phyloP scores from a whole-genome alignment of 2,797 vertebrate genomes.

The Pipistrellus kuhlii region DNA sequence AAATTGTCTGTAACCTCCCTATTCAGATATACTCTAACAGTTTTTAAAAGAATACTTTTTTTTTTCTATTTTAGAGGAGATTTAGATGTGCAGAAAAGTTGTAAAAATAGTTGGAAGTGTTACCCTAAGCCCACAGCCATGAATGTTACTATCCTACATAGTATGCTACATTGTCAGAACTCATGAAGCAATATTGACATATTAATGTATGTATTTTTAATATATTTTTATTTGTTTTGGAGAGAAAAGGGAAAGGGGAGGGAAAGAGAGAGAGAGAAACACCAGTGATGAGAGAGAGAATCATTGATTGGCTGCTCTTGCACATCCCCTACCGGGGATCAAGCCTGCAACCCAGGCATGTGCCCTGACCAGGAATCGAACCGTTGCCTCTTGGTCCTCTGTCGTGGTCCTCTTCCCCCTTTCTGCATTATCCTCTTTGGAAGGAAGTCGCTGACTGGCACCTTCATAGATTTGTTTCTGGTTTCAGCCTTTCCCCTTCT shows the following conservation, averaged over 20 bases:
- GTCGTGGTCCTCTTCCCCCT: background rate
- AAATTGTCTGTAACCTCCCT: background rate
- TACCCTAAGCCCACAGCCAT: background rate
- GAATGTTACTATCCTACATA: background rate
- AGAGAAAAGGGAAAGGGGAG: no score
- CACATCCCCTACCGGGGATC: no score
- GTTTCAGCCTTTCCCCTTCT: background rate
- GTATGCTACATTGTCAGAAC: background rate
- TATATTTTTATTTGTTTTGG: no score
- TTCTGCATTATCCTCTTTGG: background rate
- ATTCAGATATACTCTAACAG: background rate
- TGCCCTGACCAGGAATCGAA: no score
- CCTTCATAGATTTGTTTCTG: background rate
- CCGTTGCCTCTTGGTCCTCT: no score
- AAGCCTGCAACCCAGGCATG: no score
- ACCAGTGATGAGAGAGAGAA: no score
- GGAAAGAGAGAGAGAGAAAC: no score
- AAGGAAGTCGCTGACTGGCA: background rate
- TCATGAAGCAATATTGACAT: background rate
- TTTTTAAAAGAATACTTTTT: background rate
- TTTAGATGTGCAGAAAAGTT: background rate
- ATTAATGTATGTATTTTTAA: background rate
- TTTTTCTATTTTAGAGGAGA: conserved; percentile 24
- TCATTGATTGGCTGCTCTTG: no score
- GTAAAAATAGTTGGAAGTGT: background rate